These are phyloP conservation scores for Amazona vittata DNA, from an alignment of 2,113 vertebrate species.

Conservation along the genomic window DNA sequence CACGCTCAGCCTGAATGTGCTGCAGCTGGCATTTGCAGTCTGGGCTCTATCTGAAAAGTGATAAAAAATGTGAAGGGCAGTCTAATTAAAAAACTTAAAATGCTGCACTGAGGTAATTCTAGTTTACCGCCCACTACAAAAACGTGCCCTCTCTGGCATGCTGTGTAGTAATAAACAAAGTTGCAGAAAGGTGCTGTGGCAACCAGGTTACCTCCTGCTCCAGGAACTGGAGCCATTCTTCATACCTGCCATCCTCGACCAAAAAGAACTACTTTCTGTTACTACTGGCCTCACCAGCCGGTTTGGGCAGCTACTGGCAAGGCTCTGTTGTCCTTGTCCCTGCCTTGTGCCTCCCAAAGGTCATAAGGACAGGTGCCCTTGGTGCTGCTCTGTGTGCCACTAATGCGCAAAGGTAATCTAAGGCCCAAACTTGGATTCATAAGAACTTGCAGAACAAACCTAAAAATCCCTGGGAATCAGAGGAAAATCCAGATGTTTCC, in stretches of 20 bases:
- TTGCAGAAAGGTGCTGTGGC: background rate
- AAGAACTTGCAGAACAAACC: background rate
- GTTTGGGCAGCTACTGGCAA: background rate
- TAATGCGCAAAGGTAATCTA: accelerated
- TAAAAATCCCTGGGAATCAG: background rate
- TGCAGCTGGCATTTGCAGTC: background rate
- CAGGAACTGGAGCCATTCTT: background rate
- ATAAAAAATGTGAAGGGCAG: background rate
- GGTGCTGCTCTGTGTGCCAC: background rate
- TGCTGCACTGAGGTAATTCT: background rate
- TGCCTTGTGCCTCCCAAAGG: background rate
- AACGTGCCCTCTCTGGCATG: background rate
- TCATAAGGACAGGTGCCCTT: background rate
- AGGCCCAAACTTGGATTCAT: background rate
- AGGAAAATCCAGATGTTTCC: background rate
- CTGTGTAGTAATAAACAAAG: background rate
- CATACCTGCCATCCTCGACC: background rate
- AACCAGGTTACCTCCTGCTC: background rate
- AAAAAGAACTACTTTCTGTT: background rate
- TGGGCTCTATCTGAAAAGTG: background rate
- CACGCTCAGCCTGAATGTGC: background rate
- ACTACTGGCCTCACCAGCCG: background rate
- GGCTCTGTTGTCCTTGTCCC: background rate
- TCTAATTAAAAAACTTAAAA: background rate
- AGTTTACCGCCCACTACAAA: background rate